Percentiles rank a stretch among this genome's conserved stretches.
Conservation (phyloP, 2,888 invertebrate species). For the Horisme vitalbata region DNA sequence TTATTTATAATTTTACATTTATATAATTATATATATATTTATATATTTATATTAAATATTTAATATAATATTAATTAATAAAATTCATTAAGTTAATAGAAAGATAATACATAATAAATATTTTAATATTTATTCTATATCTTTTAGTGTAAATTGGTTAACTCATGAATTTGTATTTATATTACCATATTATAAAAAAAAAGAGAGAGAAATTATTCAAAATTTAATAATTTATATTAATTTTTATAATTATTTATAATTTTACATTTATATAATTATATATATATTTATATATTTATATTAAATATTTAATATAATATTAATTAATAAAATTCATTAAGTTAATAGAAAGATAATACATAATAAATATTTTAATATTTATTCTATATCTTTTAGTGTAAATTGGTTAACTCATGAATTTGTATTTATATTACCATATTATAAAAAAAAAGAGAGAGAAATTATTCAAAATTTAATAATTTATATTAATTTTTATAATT, state of each 20-base stretch:
- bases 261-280: constrained; percentile 6
- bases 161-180: constrained; percentile 34
- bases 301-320: constrained; percentile 15
- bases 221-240: constrained; percentile 28
- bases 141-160: constrained; percentile 38
- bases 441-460: constrained; percentile 35
- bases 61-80: constrained; percentile 22
- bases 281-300: constrained; percentile 23
- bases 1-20: too few relatives aligned
- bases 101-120: constrained; percentile 39
- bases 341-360: constrained; percentile 35
- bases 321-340: constrained; percentile 33
- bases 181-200: constrained; percentile 42
- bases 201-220: constrained; percentile 36
- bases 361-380: constrained; percentile 38
- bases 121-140: constrained; percentile 35
- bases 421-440: constrained; percentile 42
- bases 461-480: constrained; percentile 37
- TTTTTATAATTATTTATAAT: constrained; percentile 19
- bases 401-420: constrained; percentile 37
- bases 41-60: constrained; percentile 28
- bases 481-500: constrained; percentile 21
- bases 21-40: too few relatives aligned
- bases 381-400: constrained; percentile 30
- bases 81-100: constrained; percentile 36